These are phyloP conservation scores for Aspidiotus rigidus DNA, from an alignment of 2,888 invertebrate species.

Conservation along the genomic window DNA sequence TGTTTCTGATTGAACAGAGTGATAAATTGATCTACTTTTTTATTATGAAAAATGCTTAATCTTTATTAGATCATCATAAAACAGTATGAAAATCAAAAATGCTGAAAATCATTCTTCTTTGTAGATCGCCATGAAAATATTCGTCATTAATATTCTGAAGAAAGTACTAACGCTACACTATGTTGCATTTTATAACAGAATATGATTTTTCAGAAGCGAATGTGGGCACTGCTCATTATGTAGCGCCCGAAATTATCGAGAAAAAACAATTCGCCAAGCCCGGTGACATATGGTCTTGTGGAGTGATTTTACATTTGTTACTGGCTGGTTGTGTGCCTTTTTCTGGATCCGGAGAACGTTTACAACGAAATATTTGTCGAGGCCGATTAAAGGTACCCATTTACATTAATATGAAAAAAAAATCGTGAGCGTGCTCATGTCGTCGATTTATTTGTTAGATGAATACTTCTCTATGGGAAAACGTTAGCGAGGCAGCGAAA, in stretches of 20 bases:
- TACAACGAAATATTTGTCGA: constrained; percentile 83
- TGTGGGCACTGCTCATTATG: constrained; percentile 92
- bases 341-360: constrained; percentile 82
- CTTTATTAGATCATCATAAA: too few relatives aligned
- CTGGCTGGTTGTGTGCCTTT: constrained; percentile 92
- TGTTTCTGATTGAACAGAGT: too few relatives aligned
- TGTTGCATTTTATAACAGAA: not conserved
- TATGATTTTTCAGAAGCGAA: constrained; percentile 23
- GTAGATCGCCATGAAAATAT: too few relatives aligned
- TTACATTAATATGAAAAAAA: not conserved
- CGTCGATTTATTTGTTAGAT: constrained; percentile 52
- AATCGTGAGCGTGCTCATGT: too few relatives aligned
- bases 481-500: constrained; percentile 87
- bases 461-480: constrained; percentile 81
- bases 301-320: constrained; percentile 85
- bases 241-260: constrained; percentile 95
- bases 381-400: constrained; percentile 64
- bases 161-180: too few relatives aligned
- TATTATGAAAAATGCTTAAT: too few relatives aligned
- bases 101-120: too few relatives aligned
- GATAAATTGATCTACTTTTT: too few relatives aligned
- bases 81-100: too few relatives aligned
- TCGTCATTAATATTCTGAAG: too few relatives aligned
- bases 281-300: constrained; percentile 96
- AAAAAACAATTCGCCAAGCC: constrained; percentile 85